Evolutionary conservation across 1,140 invertebrate genomes (phyloP).

Genomic region (Ceratina australensis): DNA sequence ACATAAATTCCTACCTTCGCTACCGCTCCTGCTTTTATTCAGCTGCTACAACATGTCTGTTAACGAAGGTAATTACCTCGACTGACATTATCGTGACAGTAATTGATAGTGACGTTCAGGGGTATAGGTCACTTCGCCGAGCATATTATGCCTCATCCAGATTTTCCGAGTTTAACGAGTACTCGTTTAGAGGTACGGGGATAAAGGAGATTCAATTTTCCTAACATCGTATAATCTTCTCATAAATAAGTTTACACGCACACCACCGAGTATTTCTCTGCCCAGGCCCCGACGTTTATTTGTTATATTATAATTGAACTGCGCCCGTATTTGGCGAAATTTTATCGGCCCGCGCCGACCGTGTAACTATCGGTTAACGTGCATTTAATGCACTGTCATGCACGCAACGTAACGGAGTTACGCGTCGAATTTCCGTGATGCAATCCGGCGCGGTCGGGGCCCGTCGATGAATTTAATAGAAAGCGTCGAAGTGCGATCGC

Average conservation of each 20-base stretch:
- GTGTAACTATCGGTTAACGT: slow-evolving; percentile 7
- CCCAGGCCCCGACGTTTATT: too few relatives aligned
- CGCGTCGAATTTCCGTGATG: slow-evolving; percentile 46
- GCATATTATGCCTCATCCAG: too few relatives aligned
- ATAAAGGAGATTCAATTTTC: not conserved
- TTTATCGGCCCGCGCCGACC: slow-evolving; percentile 16
- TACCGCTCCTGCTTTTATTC: not conserved
- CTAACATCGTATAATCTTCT: not conserved
- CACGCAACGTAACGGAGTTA: slow-evolving; percentile 48
- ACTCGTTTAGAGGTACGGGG: not conserved
- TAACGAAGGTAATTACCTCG: slow-evolving; percentile 1
- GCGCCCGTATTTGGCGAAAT: slow-evolving; percentile 40
- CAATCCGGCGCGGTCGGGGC: slow-evolving; percentile 21
- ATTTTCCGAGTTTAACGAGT: too few relatives aligned
- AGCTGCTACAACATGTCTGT: not conserved
- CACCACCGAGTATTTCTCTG: too few relatives aligned
- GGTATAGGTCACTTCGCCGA: too few relatives aligned
- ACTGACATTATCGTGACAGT: slow-evolving; percentile 2
- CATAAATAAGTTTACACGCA: too few relatives aligned
- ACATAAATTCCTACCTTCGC: not conserved
- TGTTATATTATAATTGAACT: not conserved
- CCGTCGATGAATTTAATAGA: slow-evolving; percentile 43
- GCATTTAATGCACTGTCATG: slow-evolving; percentile 25
- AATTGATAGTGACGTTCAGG: slow-evolving; percentile 14
- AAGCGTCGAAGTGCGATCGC: slow-evolving; percentile 2